Evolutionary conservation across 2,797 vertebrate genomes (phyloP), one percentile per base, ranked within the genome.

Genomic region (Lacerta bilineata): DNA sequence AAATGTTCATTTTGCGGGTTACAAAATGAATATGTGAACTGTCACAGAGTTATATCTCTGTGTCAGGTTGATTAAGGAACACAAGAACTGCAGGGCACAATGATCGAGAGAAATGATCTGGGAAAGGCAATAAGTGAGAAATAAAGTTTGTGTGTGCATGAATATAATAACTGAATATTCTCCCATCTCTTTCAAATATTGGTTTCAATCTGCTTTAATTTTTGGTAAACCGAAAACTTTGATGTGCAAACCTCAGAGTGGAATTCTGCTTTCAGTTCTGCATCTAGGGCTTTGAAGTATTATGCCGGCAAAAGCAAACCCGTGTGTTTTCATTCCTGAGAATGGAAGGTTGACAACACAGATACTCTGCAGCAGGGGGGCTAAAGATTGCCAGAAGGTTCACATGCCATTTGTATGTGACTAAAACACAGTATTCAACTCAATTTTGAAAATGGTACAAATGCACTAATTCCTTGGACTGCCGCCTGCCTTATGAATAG

Each of bases 11-110:
- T 81, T 85, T 69, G 78, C 18, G 18, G 86, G 79, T 82, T 29
- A 78, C 82, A 77, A 94, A 95, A 91, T 5, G 71, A 82, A 77
- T 89, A 82, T 50, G 43, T 86, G 84, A 92, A 80, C 72, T 91
- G 80, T 85, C 78, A 83, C 36, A 8, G 80, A 87, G 89, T 84
- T 91, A 89, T 87, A 83, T 80, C 8, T 88, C 84, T 82, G n/a
- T 33, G 75, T 90, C 81, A 75, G 61, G 80, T 41, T 75, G 18
- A 80, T 85, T 1, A 71, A 81, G 75, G 71, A 75, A 69, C 17
- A 46, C 27, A n/a, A 2, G 33, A 0, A 0, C 71, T 85, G 25
- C 9, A 36, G 83, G 0, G 1, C 88, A 86, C 23, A 71, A 33
- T 5, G 9, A 61, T 33, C 71, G 83, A 82, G 11, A 15, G 59